Conservation (phyloP, 2,888 invertebrate genomes). For the Nipponacmea schrenckii region DNA sequence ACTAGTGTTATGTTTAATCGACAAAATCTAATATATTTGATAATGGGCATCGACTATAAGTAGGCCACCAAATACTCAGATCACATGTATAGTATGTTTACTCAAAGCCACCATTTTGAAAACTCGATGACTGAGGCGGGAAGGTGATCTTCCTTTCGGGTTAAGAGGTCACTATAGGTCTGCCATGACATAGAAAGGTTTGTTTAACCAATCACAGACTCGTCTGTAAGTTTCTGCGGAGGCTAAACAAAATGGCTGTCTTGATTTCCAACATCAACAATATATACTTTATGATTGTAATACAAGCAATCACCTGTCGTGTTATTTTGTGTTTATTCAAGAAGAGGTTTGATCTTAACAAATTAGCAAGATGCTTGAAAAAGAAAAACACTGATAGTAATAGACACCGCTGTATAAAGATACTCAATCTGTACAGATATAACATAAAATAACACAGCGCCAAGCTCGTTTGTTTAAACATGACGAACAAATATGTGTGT, state of each 20-base stretch:
- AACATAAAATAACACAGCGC: background rate
- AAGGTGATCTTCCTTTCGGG: background rate
- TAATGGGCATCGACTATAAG: no score
- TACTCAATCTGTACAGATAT: background rate
- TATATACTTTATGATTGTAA: background rate
- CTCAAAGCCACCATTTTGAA: background rate
- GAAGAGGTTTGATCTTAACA: background rate
- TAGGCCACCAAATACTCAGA: background rate
- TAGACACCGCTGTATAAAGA: background rate
- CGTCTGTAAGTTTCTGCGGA: background rate
- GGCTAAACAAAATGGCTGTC: background rate
- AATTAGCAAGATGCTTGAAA: conserved; percentile 1
- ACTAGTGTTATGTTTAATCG: no score
- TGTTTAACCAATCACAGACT: conserved; percentile 5
- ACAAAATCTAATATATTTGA: no score
- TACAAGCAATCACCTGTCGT: conserved; percentile 6
- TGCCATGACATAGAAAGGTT: background rate
- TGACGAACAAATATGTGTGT: no score
- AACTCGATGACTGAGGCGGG: conserved; percentile 1
- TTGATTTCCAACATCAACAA: background rate
- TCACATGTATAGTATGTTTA: background rate
- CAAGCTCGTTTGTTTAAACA: background rate
- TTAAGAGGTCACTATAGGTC: background rate
- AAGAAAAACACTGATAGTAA: background rate
- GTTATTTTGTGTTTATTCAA: conserved; percentile 6